Evolutionary conservation across 2,888 invertebrate species (phyloP).

Genomic region (Flexamia atlantica): DNA sequence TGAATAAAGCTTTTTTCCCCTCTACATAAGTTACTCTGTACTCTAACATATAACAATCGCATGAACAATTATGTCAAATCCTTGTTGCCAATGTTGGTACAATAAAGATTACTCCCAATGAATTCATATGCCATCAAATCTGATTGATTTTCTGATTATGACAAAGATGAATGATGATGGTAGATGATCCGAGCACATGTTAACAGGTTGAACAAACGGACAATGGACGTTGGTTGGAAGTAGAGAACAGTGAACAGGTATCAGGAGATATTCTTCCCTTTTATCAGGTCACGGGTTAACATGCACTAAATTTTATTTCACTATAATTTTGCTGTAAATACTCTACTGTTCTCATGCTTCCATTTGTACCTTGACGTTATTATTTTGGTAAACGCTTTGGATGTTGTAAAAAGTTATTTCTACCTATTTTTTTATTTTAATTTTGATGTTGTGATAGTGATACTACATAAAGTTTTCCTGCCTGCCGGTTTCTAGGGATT

Average conservation of each 20-base stretch:
- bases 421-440: background rate
- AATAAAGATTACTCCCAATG: too few relatives aligned
- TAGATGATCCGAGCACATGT: constrained; percentile 47
- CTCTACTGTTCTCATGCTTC: constrained; percentile 25
- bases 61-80: too few relatives aligned
- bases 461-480: too few relatives aligned
- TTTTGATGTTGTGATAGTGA: constrained; percentile 12
- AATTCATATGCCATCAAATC: too few relatives aligned
- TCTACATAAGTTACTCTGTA: too few relatives aligned
- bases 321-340: constrained; percentile 34
- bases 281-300: constrained; percentile 33
- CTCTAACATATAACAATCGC: too few relatives aligned
- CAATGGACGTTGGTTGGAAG: constrained; percentile 75
- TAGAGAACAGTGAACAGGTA: constrained; percentile 69
- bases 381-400: constrained; percentile 21
- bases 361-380: background rate
- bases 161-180: too few relatives aligned
- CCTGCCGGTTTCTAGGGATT: too few relatives aligned
- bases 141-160: too few relatives aligned
- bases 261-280: background rate
- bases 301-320: constrained; percentile 19
- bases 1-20: too few relatives aligned
- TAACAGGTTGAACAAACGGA: constrained; percentile 75
- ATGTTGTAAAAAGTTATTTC: background rate
- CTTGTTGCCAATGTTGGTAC: too few relatives aligned